Conservation (phyloP, 2,888 invertebrate genomes). For the Cheilosia pagana region DNA sequence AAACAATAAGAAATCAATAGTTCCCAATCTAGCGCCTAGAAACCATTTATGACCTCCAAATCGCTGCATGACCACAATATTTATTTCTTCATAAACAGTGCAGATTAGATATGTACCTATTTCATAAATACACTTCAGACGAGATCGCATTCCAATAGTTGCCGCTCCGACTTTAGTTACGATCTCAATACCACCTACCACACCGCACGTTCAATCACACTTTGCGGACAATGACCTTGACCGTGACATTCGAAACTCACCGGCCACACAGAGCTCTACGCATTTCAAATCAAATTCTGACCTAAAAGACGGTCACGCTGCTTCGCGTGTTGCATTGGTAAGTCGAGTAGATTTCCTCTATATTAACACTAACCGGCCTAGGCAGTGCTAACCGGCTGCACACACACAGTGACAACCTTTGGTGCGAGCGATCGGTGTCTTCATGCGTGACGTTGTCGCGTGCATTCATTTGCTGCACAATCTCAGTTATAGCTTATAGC, state of each 20-base stretch:
- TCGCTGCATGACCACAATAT: background rate
- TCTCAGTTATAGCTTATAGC: constrained; percentile 1
- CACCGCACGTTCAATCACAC: background rate
- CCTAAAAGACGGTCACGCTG: constrained; percentile 29
- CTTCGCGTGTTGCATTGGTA: constrained; percentile 15
- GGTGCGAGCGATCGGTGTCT: constrained; percentile 17
- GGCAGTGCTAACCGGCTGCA: constrained; percentile 1
- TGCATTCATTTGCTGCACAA: constrained; percentile 6
- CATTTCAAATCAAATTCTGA: constrained; percentile 34
- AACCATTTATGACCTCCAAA: constrained; percentile 1
- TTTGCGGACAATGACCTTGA: constrained; percentile 20
- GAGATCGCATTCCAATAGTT: background rate
- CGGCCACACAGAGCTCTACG: background rate
- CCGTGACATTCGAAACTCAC: constrained; percentile 45
- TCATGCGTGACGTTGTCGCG: constrained; percentile 57
- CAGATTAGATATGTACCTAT: constrained; percentile 4
- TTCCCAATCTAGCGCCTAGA: background rate
- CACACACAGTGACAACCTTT: too few relatives aligned
- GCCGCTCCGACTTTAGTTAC: background rate
- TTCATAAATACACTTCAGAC: background rate
- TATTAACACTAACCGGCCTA: constrained; percentile 11
- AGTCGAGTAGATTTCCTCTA: constrained; percentile 19
- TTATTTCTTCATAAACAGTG: background rate
- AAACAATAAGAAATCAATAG: background rate
- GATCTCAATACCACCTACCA: background rate